These are phyloP conservation scores for Serripes groenlandicus DNA, from an alignment of 2,888 invertebrate species.

Conservation along the genomic window DNA sequence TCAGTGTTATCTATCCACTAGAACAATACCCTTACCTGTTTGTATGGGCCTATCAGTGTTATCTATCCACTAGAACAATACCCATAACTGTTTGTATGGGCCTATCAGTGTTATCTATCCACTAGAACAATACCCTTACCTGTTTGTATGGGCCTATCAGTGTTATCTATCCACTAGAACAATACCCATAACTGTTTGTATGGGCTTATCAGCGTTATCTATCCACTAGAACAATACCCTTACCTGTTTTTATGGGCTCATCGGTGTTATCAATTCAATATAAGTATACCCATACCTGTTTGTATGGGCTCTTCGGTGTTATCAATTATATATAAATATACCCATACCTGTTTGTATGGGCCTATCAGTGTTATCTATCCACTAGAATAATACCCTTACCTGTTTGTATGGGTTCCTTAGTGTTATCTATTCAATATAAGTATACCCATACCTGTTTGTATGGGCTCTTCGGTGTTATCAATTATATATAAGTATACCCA, in stretches of 20 bases:
- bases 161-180: not conserved
- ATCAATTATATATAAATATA: not conserved
- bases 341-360: not conserved
- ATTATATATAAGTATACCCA: not conserved
- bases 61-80: no score
- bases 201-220: not conserved
- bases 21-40: no score
- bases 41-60: no score
- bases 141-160: not conserved
- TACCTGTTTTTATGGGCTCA: not conserved
- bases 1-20: no score
- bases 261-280: not conserved
- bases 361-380: not conserved
- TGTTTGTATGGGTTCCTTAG: not conserved
- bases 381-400: not conserved
- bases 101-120: no score
- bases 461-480: not conserved
- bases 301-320: not conserved
- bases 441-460: not conserved
- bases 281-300: no score
- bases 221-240: not conserved
- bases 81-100: no score
- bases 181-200: not conserved
- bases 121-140: no score
- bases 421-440: not conserved